Conservation (phyloP, 2,888 invertebrate species). For the Morinoia aosen region DNA sequence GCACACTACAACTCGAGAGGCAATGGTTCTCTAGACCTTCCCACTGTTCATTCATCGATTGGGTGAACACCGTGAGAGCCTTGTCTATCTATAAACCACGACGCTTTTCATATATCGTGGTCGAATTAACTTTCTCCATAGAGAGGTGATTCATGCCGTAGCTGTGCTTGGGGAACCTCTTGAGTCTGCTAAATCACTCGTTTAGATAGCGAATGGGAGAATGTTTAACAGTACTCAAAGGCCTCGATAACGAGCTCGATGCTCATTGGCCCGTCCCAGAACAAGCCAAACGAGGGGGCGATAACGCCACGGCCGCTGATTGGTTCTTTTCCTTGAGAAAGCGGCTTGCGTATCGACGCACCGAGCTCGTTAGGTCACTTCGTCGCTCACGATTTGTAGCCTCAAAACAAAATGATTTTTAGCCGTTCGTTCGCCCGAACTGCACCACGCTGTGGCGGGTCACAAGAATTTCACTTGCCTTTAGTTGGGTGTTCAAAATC, state of each 20-base stretch:
- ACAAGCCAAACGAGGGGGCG: slow-evolving; percentile 35
- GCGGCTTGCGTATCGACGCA: neutral
- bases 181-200: slow-evolving; percentile 47
- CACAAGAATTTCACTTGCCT: too few species aligned
- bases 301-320: neutral
- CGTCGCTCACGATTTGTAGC: neutral
- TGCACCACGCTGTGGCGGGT: neutral
- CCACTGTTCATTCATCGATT: slow-evolving; percentile 17
- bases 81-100: neutral
- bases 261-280: neutral
- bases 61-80: neutral
- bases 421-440: neutral
- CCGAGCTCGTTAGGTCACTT: slow-evolving; percentile 20
- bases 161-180: slow-evolving; percentile 33
- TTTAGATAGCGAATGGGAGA: slow-evolving; percentile 48
- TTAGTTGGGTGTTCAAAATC: too few species aligned
- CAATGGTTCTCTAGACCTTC: neutral
- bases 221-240: slow-evolving; percentile 49
- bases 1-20: neutral
- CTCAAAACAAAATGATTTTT: neutral
- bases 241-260: neutral
- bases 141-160: slow-evolving; percentile 33
- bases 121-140: slow-evolving; percentile 23
- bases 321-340: slow-evolving; percentile 27
- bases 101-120: neutral